Evolutionary conservation across 2,797 vertebrate species (phyloP).

Genomic region (Leucoraja ocellata): DNA sequence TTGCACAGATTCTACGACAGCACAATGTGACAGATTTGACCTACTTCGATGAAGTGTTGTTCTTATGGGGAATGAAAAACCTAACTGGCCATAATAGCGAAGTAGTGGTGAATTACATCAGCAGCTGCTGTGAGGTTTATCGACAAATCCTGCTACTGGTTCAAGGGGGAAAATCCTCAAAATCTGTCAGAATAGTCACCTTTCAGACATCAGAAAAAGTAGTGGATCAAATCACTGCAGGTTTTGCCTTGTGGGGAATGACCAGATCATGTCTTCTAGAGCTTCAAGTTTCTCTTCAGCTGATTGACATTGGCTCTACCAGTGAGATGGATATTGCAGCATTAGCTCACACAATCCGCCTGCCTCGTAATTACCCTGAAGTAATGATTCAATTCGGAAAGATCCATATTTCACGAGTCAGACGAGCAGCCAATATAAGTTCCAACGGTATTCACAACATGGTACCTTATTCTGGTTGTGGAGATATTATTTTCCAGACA

Average conservation of each 20-base stretch:
- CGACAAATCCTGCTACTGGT: slow-evolving; percentile 64
- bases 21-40: background rate
- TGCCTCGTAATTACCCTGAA: too few species aligned
- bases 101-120: slow-evolving; percentile 53
- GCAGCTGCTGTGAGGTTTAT: slow-evolving; percentile 67
- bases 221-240: slow-evolving; percentile 66
- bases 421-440: too few species aligned
- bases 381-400: too few species aligned
- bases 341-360: too few species aligned
- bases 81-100: slow-evolving; percentile 56
- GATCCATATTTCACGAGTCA: too few species aligned
- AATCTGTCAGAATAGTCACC: slow-evolving; percentile 63
- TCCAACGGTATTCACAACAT: background rate
- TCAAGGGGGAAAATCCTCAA: slow-evolving; percentile 49
- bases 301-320: slow-evolving; percentile 55
- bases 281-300: slow-evolving; percentile 55
- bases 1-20: slow-evolving; percentile 47
- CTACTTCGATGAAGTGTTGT: slow-evolving; percentile 59
- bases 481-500: slow-evolving; percentile 60
- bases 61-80: slow-evolving; percentile 67
- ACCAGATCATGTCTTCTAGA: slow-evolving; percentile 53
- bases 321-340: too few species aligned
- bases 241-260: slow-evolving; percentile 72
- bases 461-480: slow-evolving; percentile 40
- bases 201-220: slow-evolving; percentile 62